These are phyloP conservation scores for Triplophysa siluroides DNA, from an alignment of 2,113 vertebrate species.

Conservation along the genomic window DNA sequence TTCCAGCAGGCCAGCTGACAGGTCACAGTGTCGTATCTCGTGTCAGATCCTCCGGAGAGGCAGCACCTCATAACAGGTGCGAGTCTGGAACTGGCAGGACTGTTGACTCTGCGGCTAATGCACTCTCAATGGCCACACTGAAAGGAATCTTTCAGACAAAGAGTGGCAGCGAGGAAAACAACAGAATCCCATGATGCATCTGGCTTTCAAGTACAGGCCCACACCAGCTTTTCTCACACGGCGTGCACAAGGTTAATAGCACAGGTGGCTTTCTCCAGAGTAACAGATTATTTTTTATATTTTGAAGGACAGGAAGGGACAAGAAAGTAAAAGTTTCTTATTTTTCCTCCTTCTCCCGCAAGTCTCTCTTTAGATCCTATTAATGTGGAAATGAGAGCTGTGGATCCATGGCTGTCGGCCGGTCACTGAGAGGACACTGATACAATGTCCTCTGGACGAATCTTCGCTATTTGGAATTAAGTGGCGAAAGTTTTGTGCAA, in stretches of 20 bases:
- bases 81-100: constrained; percentile 27
- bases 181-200: constrained; percentile 61
- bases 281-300: constrained; percentile 76
- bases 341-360: constrained; percentile 61
- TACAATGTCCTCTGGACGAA: constrained; percentile 2
- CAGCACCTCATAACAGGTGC: constrained; percentile 57
- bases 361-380: constrained; percentile 71
- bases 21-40: constrained; percentile 29
- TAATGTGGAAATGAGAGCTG: constrained; percentile 67
- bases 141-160: constrained; percentile 38
- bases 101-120: constrained; percentile 39
- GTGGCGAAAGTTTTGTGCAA: constrained; percentile 12
- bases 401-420: constrained; percentile 57
- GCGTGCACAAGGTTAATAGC: constrained; percentile 76
- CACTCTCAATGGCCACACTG: not conserved
- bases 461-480: constrained; percentile 23
- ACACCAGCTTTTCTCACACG: constrained; percentile 66
- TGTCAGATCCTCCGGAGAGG: constrained; percentile 42
- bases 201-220: constrained; percentile 62
- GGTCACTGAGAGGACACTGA: constrained; percentile 14
- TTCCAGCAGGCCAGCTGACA: constrained; percentile 43
- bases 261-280: constrained; percentile 71
- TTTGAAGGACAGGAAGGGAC: constrained; percentile 47
- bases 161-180: constrained; percentile 63
- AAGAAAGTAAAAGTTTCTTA: constrained; percentile 25